Base-by-base conservation (phyloP, 2,113 vertebrate species). In the Chlamydotis undulata region DNA sequence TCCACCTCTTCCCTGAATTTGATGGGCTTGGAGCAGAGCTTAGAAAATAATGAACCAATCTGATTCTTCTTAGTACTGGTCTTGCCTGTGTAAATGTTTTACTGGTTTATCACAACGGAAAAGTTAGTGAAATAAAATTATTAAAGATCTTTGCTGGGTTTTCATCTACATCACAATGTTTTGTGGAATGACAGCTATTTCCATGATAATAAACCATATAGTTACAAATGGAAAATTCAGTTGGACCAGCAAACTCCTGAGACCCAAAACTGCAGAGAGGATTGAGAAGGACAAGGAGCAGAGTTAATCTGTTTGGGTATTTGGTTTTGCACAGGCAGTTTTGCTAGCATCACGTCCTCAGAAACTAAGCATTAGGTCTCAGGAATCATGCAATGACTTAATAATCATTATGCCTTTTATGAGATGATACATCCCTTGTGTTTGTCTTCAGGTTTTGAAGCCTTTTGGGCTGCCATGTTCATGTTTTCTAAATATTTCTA, bases 401-500 rank as follows among this genome's bases (percentile, higher is more conserved):
- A 56, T 14, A 49, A 70, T 78, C 16, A 4, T 74, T 47, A 6
- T 39, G 7, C 2, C 4, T 77, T 85, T 83, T 37, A 77, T n/a
- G n/a, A 69, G 18, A 61, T 41, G 28, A 43, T 71, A 11, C 12
- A 37, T 93, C 79, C 24, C 25, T 75, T 74, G 5, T 57, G 19
- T 88, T 83, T 76, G 19, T 75, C 37, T 86, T 77, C 19, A 45
- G 17, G 11, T 73, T 93, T 81, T 70, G 73, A 83, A 92, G 33
- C 5, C 7, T 82, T 86, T 75, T 33, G 39, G 33, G 11, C 43
- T 12, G 5, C 57, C 4, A 33, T 1, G 3, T 15, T 87, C 5
- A 29, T 86, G 24, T 89, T 89, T 92, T 84, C 64, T 24, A 81
- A 81, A 84, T 87, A 90, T 78, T 95, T 95, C 39, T 50, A 13